Percentiles rank a stretch among this genome's conserved stretches.
Evolutionary conservation across 1,140 invertebrate species (phyloP).

Genomic region (Drosophila malerkotliana): DNA sequence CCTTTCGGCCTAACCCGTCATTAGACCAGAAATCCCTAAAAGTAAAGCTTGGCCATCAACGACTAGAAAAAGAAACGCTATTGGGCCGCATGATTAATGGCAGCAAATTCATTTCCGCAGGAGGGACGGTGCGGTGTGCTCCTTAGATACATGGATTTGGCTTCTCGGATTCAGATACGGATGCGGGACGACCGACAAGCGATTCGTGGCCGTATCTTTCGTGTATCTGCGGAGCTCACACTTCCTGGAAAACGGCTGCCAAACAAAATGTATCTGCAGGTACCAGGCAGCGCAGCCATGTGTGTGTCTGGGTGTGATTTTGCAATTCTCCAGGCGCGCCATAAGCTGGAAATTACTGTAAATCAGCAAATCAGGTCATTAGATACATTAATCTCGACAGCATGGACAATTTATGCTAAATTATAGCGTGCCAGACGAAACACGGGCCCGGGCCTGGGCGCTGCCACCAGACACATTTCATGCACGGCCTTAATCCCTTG

Average conservation of each 20-base stretch:
- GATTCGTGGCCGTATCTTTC: conserved; percentile 50
- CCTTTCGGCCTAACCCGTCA: conserved; percentile 30
- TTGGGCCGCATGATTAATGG: conserved; percentile 77
- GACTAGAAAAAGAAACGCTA: conserved; percentile 51
- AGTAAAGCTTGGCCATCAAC: conserved; percentile 15
- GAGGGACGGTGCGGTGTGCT: conserved; percentile 10
- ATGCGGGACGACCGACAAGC: conserved; percentile 18
- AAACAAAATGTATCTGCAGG: conserved; percentile 72
- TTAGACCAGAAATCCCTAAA: conserved; percentile 28
- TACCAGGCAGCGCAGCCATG: conserved; percentile 29
- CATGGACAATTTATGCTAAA: conserved; percentile 80
- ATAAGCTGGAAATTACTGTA: conserved; percentile 79
- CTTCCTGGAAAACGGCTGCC: conserved; percentile 68
- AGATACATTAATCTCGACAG: conserved; percentile 82
- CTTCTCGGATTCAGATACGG: conserved; percentile 20
- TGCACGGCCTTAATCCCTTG: conserved; percentile 61
- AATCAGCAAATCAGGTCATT: conserved; percentile 82
- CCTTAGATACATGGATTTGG: conserved; percentile 29
- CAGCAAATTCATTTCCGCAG: conserved; percentile 74
- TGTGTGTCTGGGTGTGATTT: conserved; percentile 16
- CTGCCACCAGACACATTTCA: conserved; percentile 44
- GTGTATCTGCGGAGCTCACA: conserved; percentile 63
- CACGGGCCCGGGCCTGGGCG: conserved; percentile 18
- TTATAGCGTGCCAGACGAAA: conserved; percentile 67
- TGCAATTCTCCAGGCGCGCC: conserved; percentile 34